phyloP scores from a whole-genome alignment of 2,113 vertebrate species.

The Salvelinus fontinalis region DNA sequence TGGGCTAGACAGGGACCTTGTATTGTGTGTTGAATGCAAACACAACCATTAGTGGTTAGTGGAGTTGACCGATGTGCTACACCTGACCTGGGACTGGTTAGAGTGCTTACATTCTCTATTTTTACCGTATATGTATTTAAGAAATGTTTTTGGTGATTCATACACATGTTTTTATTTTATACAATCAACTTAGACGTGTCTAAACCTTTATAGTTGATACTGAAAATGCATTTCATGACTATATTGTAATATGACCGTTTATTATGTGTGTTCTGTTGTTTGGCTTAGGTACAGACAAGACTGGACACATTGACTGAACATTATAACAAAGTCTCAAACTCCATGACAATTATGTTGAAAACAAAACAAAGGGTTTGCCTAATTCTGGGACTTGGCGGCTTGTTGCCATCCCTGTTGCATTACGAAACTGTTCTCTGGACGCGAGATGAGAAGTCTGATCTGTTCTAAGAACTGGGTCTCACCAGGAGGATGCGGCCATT shows the following conservation, averaged over 20 bases:
- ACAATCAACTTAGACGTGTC: too few relatives aligned
- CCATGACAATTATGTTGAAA: background rate
- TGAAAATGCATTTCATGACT: too few relatives aligned
- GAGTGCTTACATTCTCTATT: too few relatives aligned
- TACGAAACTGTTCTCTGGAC: constrained; percentile 37
- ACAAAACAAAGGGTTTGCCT: background rate
- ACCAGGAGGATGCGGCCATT: too few relatives aligned
- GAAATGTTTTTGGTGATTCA: constrained; percentile 8
- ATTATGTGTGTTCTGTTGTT: too few relatives aligned
- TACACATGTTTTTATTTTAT: too few relatives aligned
- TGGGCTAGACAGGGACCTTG: constrained; percentile 33
- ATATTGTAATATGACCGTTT: too few relatives aligned
- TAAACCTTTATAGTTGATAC: too few relatives aligned
- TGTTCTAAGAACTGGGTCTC: too few relatives aligned
- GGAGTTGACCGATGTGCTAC: constrained; percentile 33
- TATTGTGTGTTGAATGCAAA: constrained; percentile 47
- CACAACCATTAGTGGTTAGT: constrained; percentile 45
- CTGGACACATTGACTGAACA: background rate
- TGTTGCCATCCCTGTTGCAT: constrained; percentile 32
- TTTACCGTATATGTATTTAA: background rate
- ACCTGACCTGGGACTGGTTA: constrained; percentile 17
- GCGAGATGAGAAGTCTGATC: constrained; percentile 41
- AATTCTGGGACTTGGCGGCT: background rate
- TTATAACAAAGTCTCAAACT: background rate
- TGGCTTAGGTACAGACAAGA: too few relatives aligned